These are phyloP conservation scores for Strigamia crassipes DNA, from an alignment of 2,888 invertebrate genomes.

Conservation along the genomic window DNA sequence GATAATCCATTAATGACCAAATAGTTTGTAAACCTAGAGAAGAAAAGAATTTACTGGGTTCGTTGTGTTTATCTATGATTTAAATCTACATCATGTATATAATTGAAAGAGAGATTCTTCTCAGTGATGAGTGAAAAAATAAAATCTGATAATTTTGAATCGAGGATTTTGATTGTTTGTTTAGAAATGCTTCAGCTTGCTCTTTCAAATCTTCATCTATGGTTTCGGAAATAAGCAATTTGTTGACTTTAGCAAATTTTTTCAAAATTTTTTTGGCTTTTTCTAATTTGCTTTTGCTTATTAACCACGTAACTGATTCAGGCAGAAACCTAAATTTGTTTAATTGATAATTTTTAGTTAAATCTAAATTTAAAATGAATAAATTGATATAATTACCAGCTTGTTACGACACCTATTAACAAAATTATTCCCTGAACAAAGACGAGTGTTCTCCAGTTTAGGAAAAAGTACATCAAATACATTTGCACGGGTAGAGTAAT, in stretches of 20 bases:
- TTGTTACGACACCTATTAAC: neutral
- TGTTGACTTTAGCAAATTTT: slow-evolving; percentile 7
- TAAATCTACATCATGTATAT: neutral
- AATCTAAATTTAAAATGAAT: too few relatives aligned
- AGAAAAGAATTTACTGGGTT: neutral
- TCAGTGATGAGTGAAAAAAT: neutral
- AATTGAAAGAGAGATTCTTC: neutral
- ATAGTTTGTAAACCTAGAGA: neutral
- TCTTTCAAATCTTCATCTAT: neutral
- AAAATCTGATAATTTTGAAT: neutral
- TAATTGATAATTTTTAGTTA: too few relatives aligned
- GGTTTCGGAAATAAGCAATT: neutral
- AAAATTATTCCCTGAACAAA: neutral
- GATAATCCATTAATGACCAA: neutral
- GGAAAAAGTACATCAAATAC: neutral
- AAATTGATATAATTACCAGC: neutral
- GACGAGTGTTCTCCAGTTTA: neutral
- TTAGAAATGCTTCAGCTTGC: neutral
- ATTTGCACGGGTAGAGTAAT: neutral
- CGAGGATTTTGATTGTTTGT: neutral
- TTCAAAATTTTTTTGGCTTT: neutral
- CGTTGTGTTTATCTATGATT: neutral
- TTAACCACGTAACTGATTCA: slow-evolving; percentile 19
- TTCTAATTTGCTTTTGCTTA: neutral
- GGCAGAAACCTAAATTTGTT: neutral